These are phyloP conservation scores for Holothuria scabra DNA, from an alignment of 53 echinoderm and acorn worm genomes.

Conservation along the genomic window DNA sequence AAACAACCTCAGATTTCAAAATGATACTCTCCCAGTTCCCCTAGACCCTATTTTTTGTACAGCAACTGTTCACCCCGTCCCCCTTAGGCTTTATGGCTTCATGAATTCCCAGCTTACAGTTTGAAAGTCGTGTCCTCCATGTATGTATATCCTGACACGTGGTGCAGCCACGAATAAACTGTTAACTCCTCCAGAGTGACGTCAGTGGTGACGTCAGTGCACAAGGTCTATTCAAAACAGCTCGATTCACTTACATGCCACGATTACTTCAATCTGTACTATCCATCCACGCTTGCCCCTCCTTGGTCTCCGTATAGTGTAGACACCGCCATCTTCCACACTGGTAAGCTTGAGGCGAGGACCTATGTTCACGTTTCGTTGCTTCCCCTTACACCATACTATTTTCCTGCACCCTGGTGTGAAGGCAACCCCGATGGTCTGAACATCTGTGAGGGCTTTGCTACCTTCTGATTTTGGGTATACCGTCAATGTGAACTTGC, in stretches of 20 bases:
- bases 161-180: too few species aligned
- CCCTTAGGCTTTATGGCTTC: too few species aligned
- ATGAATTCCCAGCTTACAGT: too few species aligned
- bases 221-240: not conserved
- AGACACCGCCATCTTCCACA: not conserved
- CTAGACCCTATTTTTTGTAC: too few species aligned
- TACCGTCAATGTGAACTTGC: not conserved
- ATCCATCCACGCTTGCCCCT: not conserved
- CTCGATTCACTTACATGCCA: not conserved
- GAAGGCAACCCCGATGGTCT: slow-evolving; percentile 20
- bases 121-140: too few species aligned
- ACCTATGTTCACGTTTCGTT: slow-evolving; percentile 1
- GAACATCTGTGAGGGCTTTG: not conserved
- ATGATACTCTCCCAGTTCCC: too few species aligned
- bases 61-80: too few species aligned
- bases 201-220: too few species aligned
- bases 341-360: not conserved
- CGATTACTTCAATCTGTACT: not conserved
- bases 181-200: not conserved
- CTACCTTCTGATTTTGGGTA: not conserved
- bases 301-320: slow-evolving; percentile 4
- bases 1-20: too few species aligned
- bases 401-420: not conserved
- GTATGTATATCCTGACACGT: too few species aligned
- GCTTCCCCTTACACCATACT: not conserved